Base-by-base conservation (phyloP, 2,797 vertebrate genomes). In the Peromyscus nudipes region DNA sequence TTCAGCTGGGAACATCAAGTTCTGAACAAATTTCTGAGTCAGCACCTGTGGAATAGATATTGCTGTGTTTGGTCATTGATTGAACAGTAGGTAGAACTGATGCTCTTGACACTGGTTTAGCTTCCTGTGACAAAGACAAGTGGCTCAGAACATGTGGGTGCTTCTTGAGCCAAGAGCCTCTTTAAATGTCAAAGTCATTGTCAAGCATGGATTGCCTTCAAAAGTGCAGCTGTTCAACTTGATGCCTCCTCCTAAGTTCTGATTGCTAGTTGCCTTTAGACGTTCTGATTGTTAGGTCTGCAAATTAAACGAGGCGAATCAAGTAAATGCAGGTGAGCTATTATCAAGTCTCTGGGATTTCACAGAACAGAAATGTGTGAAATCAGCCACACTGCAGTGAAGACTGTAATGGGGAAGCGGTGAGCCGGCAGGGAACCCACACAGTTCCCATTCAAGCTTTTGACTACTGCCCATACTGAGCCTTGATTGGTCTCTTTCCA, bases 1-100 rank as follows among this genome's bases (percentile, higher is more conserved):
- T 97, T 97, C 82, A 81, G 75, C 89, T 92, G 60, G 76, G 55
- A 84, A 93, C 84, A 73, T 81, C 80, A 96, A 67, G 12, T 90
- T 71, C 92, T 46, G 67, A 85, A 55, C 73, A 82, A 95, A 93
- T 90, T 84, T 89, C 55, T 88, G 95, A 92, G 81, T 76, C 77
- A 79, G 19, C 37, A 62, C 67, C 65, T 43, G 19, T 0, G 0
- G 1, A 37, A 40, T 55, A 81, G 69, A 89, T 46, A 62, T 52
- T 88, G n/a, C 85, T 83, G 52, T 77, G 60, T 62, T 71, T 75
- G 71, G 60, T 77, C 34, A 60, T 17, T 85, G 95, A 96, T 77
- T 82, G 43, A 94, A n/a, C 23, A 64, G 43, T 80, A 37, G 57
- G 37, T 69, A 73, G 87, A 92, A 52, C 11, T 62, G 29, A 49